Percentiles rank a stretch among this genome's conserved stretches.
phyloP scores from a whole-genome alignment of 2,113 vertebrate genomes.

The Bagarius yarrelli region DNA sequence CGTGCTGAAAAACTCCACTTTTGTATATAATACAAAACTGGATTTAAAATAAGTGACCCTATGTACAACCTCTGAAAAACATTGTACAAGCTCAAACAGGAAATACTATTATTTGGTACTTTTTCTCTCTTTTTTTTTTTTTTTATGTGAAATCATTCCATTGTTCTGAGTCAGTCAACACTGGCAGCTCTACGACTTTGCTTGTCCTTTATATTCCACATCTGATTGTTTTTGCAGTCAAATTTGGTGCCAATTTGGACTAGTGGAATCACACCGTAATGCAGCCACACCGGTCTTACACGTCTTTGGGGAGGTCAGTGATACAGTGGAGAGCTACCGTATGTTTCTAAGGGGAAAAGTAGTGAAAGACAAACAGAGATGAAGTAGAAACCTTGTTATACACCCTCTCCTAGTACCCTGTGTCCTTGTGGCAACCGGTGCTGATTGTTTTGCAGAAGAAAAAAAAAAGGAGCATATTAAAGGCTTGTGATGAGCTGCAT shows the following conservation, averaged over 20 bases:
- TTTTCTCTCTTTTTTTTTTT: conserved; percentile 64
- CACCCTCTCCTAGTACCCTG: conserved; percentile 34
- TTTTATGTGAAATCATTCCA: conserved; percentile 63
- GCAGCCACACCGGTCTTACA: conserved; percentile 57
- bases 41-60: conserved; percentile 84
- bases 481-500: conserved; percentile 99
- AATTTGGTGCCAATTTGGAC: conserved; percentile 57
- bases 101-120: conserved; percentile 69
- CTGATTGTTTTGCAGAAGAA: conserved; percentile 51
- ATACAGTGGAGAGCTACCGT: conserved; percentile 14
- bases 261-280: conserved; percentile 1
- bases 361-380: conserved; percentile 42
- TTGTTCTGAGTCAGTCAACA: conserved; percentile 81
- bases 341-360: conserved; percentile 28
- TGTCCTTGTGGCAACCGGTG: conserved; percentile 49
- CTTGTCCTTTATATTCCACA: conserved; percentile 90
- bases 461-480: conserved; percentile 69
- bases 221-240: conserved; percentile 89
- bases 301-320: conserved; percentile 50
- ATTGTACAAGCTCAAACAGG: conserved; percentile 83
- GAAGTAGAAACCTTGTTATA: conserved; percentile 36
- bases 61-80: conserved; percentile 93
- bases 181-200: conserved; percentile 94
- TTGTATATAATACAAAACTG: conserved; percentile 96
- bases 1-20: conserved; percentile 77